Conservation (phyloP, 1,140 invertebrate genomes). For the Sminthurides bifidus region DNA sequence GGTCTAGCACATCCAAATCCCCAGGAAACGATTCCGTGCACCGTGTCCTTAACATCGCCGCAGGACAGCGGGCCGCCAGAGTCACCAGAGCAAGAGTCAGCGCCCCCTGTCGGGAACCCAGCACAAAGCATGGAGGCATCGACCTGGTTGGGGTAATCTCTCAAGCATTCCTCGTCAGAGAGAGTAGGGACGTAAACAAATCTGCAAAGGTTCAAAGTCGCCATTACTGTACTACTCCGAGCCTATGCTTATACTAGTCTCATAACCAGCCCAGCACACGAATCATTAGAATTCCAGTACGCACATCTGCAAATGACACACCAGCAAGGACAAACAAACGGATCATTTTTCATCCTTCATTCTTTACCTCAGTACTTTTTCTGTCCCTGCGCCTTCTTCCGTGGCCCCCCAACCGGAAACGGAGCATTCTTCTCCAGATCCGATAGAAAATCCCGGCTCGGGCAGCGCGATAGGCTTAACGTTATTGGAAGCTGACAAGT, state of each 20-base stretch:
- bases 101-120: not conserved
- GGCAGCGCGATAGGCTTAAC: not conserved
- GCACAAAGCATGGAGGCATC: not conserved
- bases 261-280: no score
- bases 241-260: no score
- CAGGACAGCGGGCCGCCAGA: not conserved
- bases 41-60: not conserved
- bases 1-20: conserved; percentile 46
- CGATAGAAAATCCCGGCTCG: not conserved
- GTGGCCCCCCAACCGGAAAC: not conserved
- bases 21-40: conserved; percentile 48
- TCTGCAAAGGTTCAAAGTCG: not conserved
- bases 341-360: no score
- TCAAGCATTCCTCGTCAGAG: not conserved
- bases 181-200: not conserved
- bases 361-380: not conserved
- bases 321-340: no score
- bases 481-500: not conserved
- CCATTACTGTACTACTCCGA: no score
- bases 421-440: not conserved
- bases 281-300: no score
- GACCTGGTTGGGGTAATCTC: not conserved
- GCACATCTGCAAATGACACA: no score
- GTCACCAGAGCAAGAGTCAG: not conserved
- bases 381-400: not conserved